These are phyloP conservation scores for Dreissena polymorpha DNA, from an alignment of 1,140 invertebrate species.

Conservation along the genomic window DNA sequence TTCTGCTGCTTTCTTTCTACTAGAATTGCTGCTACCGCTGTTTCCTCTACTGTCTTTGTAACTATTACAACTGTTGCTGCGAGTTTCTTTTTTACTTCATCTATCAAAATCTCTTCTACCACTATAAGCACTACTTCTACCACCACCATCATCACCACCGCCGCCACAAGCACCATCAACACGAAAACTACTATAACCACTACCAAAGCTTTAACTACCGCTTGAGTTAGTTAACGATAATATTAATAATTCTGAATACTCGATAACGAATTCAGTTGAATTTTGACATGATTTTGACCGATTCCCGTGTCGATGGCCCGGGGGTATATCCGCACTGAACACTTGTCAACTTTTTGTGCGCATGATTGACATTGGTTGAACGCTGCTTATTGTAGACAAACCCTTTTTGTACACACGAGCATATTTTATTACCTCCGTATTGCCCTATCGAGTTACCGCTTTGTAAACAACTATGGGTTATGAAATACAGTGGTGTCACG, in stretches of 20 bases:
- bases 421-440: neutral
- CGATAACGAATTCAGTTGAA: too few relatives aligned
- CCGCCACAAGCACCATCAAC: neutral
- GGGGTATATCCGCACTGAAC: slow-evolving; percentile 2
- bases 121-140: too few relatives aligned
- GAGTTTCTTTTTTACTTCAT: too few relatives aligned
- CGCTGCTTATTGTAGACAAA: neutral
- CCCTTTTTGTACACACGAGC: neutral
- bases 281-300: too few relatives aligned
- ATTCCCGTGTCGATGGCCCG: neutral
- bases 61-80: too few relatives aligned
- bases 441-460: neutral
- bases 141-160: neutral
- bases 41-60: too few relatives aligned
- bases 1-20: too few relatives aligned
- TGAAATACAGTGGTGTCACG: slow-evolving; percentile 1
- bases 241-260: too few relatives aligned
- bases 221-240: too few relatives aligned
- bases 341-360: neutral
- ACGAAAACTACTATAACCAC: neutral
- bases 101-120: too few relatives aligned
- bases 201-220: too few relatives aligned
- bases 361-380: slow-evolving; percentile 27
- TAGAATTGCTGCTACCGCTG: too few relatives aligned
- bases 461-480: neutral